A percentile compares a stretch with the other conserved stretches of the same genome.
phyloP scores from a whole-genome alignment of 2,797 vertebrate species.

The Poeciliopsis turneri region DNA sequence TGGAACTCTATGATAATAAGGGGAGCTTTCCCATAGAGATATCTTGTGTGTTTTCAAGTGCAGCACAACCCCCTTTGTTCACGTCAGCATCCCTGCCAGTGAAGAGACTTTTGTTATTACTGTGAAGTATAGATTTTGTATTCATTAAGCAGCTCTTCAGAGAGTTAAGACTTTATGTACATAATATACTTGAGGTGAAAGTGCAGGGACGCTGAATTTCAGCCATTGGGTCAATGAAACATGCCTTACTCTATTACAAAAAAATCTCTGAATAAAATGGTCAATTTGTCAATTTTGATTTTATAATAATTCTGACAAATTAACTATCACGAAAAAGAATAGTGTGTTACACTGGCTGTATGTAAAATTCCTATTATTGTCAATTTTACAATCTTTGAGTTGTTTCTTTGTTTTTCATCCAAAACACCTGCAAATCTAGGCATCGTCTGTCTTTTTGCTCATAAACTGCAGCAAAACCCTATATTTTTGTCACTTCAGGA shows the following conservation, averaged over 20 bases:
- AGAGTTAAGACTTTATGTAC: slow-evolving; percentile 10
- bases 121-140: slow-evolving; percentile 13
- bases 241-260: not conserved
- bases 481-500: not conserved
- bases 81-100: not conserved
- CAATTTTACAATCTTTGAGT: not conserved
- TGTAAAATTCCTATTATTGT: not conserved
- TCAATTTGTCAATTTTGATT: not conserved
- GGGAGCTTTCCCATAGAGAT: not conserved
- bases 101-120: not conserved
- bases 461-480: not conserved
- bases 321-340: not conserved
- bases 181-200: not conserved
- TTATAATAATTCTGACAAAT: not conserved
- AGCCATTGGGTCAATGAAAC: not conserved
- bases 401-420: not conserved
- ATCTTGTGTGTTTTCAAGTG: not conserved
- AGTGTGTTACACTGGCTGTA: not conserved
- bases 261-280: not conserved
- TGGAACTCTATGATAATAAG: not conserved
- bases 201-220: not conserved
- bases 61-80: not conserved
- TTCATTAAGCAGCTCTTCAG: slow-evolving; percentile 37
- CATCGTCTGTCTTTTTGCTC: not conserved
- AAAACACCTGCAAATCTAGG: not conserved